phyloP scores from a whole-genome alignment of 2,113 vertebrate species.

The Parus major region DNA sequence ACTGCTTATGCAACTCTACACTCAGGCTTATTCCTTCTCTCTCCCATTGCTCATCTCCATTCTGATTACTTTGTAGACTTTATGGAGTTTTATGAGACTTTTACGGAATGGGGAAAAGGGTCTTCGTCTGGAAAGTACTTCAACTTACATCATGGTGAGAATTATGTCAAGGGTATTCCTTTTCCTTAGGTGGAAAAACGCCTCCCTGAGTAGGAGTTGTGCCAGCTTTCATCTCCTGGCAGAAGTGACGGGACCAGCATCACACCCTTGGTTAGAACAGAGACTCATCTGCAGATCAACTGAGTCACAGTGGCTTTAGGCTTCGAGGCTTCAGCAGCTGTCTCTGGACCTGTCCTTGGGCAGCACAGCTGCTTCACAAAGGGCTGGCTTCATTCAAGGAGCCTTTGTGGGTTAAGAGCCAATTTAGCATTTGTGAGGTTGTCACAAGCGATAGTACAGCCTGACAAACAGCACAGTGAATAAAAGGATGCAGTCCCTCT shows the following conservation, averaged over 20 bases:
- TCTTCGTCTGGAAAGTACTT: not conserved
- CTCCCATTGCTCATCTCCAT: not conserved
- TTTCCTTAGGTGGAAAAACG: not conserved
- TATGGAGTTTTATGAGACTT: not conserved
- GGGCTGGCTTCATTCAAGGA: not conserved
- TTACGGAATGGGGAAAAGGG: not conserved
- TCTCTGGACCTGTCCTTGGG: not conserved
- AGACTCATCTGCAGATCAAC: not conserved
- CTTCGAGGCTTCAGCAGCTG: not conserved
- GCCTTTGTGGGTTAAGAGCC: not conserved
- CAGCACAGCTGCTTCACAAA: not conserved
- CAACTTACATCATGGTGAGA: not conserved
- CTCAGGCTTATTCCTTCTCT: not conserved
- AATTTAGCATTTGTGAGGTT: not conserved
- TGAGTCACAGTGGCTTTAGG: not conserved
- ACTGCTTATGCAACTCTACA: not conserved
- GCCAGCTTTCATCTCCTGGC: not conserved
- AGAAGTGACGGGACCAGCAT: not conserved
- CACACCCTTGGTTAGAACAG: not conserved
- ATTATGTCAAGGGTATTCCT: not conserved
- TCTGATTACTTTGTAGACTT: not conserved
- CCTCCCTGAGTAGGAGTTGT: not conserved
- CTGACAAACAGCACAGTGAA: not conserved
- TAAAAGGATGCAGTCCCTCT: not conserved
- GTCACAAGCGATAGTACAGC: not conserved